Conservation (phyloP, 2,797 vertebrate genomes). For the Furcifer pardalis region DNA sequence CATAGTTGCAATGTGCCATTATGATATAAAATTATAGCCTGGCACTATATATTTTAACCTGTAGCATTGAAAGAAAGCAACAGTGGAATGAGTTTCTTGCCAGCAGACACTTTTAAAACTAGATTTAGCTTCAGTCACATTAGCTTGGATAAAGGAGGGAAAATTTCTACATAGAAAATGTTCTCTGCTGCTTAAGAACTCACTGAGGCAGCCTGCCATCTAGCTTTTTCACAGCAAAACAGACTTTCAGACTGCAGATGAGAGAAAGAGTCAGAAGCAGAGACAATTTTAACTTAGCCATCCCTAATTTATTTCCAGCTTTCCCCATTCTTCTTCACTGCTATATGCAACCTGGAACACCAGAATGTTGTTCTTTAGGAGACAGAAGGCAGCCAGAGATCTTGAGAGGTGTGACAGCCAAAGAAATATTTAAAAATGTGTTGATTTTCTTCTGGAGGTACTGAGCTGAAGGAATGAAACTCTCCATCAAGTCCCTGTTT, state of each 20-base stretch:
- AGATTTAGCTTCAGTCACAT: slow-evolving; percentile 80
- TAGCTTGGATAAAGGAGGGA: slow-evolving; percentile 82
- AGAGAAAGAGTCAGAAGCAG: slow-evolving; percentile 81
- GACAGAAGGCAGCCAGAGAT: slow-evolving; percentile 75
- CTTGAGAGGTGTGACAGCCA: slow-evolving; percentile 78
- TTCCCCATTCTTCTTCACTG: slow-evolving; percentile 80
- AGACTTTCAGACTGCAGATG: slow-evolving; percentile 84
- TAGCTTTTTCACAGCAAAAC: slow-evolving; percentile 86
- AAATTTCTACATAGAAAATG: slow-evolving; percentile 84
- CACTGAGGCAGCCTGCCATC: slow-evolving; percentile 86
- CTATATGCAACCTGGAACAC: slow-evolving; percentile 75
- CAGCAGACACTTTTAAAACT: slow-evolving; percentile 76
- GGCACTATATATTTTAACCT: slow-evolving; percentile 50
- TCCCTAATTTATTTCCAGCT: slow-evolving; percentile 82
- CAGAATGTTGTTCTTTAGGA: slow-evolving; percentile 78
- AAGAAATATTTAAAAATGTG: slow-evolving; percentile 80
- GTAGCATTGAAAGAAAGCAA: slow-evolving; percentile 63
- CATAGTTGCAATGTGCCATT: slow-evolving; percentile 60
- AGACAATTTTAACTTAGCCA: slow-evolving; percentile 83
- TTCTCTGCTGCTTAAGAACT: slow-evolving; percentile 83
- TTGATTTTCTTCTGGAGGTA: slow-evolving; percentile 82
- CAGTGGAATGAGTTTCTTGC: slow-evolving; percentile 70
- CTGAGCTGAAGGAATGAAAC: slow-evolving; percentile 82
- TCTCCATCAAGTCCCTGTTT: slow-evolving; percentile 80
- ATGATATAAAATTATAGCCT: slow-evolving; percentile 26